Percentiles rank a stretch among this genome's conserved stretches.
These are phyloP conservation scores for Bombus impatiens DNA, from an alignment of 1,140 invertebrate species.

Conservation along the genomic window DNA sequence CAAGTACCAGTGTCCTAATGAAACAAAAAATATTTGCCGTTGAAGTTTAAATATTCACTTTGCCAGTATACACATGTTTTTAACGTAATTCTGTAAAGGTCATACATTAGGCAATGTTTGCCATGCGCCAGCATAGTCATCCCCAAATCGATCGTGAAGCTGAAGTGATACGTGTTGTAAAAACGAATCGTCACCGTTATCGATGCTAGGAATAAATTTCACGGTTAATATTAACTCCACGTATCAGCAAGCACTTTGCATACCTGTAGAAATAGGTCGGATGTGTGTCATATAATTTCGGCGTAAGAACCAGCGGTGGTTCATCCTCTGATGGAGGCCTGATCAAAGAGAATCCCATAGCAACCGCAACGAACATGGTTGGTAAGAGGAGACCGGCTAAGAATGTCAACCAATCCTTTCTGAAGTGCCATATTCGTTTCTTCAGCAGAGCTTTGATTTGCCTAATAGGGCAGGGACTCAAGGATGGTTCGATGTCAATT, in stretches of 20 bases:
- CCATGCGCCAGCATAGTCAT: conserved; percentile 76
- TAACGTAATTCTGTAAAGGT: neutral
- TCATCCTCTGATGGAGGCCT: conserved; percentile 86
- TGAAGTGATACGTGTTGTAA: conserved; percentile 73
- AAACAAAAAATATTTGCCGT: neutral
- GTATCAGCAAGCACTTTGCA: neutral
- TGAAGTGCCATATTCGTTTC: conserved; percentile 84
- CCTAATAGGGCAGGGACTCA: conserved; percentile 69
- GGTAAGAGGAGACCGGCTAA: conserved; percentile 85
- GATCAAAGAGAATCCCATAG: conserved; percentile 87
- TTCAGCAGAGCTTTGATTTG: conserved; percentile 81
- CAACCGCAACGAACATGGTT: conserved; percentile 84
- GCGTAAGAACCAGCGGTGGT: conserved; percentile 81
- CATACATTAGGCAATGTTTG: conserved; percentile 75
- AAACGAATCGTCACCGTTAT: conserved; percentile 70
- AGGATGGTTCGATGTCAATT: conserved; percentile 68
- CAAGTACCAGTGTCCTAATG: conserved; percentile 77
- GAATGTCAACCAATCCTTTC: conserved; percentile 84
- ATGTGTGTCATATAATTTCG: conserved; percentile 82
- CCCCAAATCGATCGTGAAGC: conserved; percentile 75
- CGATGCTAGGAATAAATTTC: conserved; percentile 63
- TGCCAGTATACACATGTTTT: neutral
- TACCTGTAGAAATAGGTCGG: conserved; percentile 83
- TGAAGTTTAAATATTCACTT: neutral
- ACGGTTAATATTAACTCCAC: neutral